Evolutionary conservation across 2,888 invertebrate genomes (phyloP).

Genomic region (Parascotia fuliginaria): DNA sequence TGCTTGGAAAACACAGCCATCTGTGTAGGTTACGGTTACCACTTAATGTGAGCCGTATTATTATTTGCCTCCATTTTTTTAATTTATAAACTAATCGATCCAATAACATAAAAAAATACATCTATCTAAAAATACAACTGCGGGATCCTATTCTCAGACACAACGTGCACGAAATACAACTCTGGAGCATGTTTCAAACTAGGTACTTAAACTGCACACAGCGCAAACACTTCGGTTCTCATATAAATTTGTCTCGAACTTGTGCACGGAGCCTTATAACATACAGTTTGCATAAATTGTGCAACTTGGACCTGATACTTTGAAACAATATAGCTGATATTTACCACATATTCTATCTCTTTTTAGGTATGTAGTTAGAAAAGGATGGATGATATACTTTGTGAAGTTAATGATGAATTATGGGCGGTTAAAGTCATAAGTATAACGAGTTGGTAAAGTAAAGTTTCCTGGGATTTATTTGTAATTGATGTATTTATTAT

Average conservation of each 20-base stretch:
- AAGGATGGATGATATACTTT: conserved; percentile 11
- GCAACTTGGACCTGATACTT: conserved; percentile 31
- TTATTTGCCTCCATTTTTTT: too few relatives aligned
- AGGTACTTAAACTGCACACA: conserved; percentile 8
- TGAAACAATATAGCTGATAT: conserved; percentile 13
- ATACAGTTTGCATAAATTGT: conserved; percentile 32
- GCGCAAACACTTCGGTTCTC: conserved; percentile 1
- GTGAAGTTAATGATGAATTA: conserved; percentile 34
- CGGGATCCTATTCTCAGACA: too few relatives aligned
- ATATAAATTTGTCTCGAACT: conserved; percentile 9
- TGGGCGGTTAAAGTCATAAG: conserved; percentile 23
- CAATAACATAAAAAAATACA: too few relatives aligned
- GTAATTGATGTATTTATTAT: conserved; percentile 31
- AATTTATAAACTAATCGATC: too few relatives aligned
- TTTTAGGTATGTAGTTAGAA: background rate
- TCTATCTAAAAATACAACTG: too few relatives aligned
- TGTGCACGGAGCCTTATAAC: conserved; percentile 22
- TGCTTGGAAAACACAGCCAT: too few relatives aligned
- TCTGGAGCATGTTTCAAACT: conserved; percentile 7
- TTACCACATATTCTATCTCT: conserved; percentile 11
- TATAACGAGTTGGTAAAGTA: conserved; percentile 27
- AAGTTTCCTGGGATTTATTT: conserved; percentile 26
- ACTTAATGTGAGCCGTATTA: too few relatives aligned
- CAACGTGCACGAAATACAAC: conserved; percentile 3
- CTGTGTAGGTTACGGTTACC: too few relatives aligned